Evolutionary conservation across 2,888 invertebrate species (phyloP).

Genomic region (Cerastis leucographa): DNA sequence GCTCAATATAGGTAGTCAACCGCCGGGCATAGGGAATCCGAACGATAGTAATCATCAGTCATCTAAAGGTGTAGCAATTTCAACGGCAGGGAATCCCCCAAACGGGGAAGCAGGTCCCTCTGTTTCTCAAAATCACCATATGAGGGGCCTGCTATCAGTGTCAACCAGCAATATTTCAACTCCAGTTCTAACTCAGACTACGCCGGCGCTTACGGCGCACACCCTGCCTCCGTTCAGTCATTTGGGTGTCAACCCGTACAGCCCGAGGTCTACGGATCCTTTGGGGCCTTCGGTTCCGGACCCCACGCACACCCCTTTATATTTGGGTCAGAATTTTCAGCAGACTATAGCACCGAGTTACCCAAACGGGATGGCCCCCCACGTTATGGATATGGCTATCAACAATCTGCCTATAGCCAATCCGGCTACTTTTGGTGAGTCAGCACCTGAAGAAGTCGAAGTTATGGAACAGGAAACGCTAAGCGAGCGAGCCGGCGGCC

Average conservation of each 20-base stretch:
- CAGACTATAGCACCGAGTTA: constrained; percentile 92
- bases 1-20: constrained; percentile 91
- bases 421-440: constrained; percentile 96
- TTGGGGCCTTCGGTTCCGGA: constrained; percentile 91
- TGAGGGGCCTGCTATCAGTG: constrained; percentile 97
- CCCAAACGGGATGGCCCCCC: constrained; percentile 97
- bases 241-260: constrained; percentile 91
- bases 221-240: constrained; percentile 91
- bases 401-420: constrained; percentile 92
- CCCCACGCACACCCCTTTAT: constrained; percentile 91
- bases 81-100: constrained; percentile 95
- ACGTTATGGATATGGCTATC: constrained; percentile 95
- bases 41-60: constrained; percentile 85
- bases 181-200: constrained; percentile 90
- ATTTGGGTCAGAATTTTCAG: constrained; percentile 91
- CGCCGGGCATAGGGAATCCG: constrained; percentile 87
- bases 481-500: constrained; percentile 83
- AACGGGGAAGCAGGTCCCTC: constrained; percentile 99
- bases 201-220: constrained; percentile 90
- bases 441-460: constrained; percentile 86
- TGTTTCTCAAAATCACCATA: constrained; percentile 95
- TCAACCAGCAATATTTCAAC: constrained; percentile 93
- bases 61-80: constrained; percentile 83
- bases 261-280: constrained; percentile 91
- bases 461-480: constrained; percentile 88